Percentiles rank a stretch among this genome's conserved stretches.
phyloP scores from a whole-genome alignment of 2,888 invertebrate species.

The Campopleginae sp. region DNA sequence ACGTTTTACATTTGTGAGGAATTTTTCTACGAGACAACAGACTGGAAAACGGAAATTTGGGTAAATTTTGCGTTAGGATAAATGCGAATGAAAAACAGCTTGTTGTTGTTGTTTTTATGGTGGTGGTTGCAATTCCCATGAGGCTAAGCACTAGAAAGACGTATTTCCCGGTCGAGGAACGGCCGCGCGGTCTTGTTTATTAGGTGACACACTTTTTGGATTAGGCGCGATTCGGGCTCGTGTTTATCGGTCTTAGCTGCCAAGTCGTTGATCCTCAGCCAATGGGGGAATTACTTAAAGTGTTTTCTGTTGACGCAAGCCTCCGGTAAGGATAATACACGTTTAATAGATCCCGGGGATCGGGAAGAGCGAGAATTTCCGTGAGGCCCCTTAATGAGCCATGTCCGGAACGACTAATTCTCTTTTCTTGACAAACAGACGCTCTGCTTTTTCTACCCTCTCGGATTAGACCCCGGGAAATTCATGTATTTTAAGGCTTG shows the following conservation, averaged over 20 bases:
- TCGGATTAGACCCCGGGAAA: conserved; percentile 47
- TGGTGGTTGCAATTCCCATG: not conserved
- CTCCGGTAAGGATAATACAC: conserved; percentile 46
- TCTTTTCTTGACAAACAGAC: conserved; percentile 44
- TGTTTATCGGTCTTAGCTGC: conserved; percentile 28
- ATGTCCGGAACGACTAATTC: conserved; percentile 49
- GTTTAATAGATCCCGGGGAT: conserved; percentile 36
- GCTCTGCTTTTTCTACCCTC: conserved; percentile 14
- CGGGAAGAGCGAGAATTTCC: conserved; percentile 27
- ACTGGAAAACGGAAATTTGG: not conserved
- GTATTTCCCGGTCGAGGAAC: conserved; percentile 14
- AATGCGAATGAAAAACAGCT: not conserved
- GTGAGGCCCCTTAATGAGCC: conserved; percentile 42
- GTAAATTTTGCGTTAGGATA: not conserved
- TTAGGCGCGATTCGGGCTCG: conserved; percentile 53
- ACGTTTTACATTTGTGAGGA: not conserved
- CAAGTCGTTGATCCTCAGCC: conserved; percentile 21
- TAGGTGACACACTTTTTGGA: conserved; percentile 67
- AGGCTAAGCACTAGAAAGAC: not conserved
- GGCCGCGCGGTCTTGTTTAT: conserved; percentile 35
- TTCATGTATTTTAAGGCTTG: conserved; percentile 34
- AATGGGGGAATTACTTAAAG: conserved; percentile 47
- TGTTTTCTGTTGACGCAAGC: conserved; percentile 26
- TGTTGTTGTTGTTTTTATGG: not conserved
- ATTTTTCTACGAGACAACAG: not conserved